These are phyloP conservation scores for Mya arenaria DNA, from an alignment of 1,140 invertebrate genomes.

Conservation along the genomic window DNA sequence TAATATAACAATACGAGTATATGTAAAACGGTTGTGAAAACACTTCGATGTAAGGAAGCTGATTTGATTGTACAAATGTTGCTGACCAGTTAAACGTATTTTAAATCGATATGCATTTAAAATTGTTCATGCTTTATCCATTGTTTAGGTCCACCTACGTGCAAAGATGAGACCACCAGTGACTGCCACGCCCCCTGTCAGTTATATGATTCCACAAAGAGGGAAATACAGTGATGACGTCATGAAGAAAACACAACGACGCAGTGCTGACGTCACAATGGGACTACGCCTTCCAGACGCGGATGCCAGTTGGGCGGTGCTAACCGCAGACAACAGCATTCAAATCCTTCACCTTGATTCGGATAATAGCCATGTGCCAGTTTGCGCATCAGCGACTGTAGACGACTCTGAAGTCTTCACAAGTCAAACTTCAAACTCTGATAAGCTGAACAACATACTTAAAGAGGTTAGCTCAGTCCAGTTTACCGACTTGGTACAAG, in stretches of 20 bases:
- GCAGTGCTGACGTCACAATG: no score
- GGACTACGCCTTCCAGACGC: no score
- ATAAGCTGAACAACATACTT: neutral
- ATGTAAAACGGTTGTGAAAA: neutral
- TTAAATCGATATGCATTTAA: neutral
- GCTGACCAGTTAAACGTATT: neutral
- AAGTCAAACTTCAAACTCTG: neutral
- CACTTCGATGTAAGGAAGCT: neutral
- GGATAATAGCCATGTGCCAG: neutral
- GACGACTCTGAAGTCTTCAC: neutral
- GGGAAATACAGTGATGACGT: neutral
- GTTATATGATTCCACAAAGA: neutral
- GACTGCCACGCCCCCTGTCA: slow-evolving; percentile 12
- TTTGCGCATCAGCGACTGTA: neutral
- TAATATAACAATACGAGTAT: neutral
- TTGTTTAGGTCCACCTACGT: no score
- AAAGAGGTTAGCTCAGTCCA: neutral
- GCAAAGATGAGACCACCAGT: slow-evolving; percentile 6
- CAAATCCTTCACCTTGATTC: slow-evolving; percentile 4
- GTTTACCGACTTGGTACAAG: neutral
- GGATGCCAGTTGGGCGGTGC: slow-evolving; percentile 26
- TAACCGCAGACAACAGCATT: slow-evolving; percentile 15
- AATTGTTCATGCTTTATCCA: neutral
- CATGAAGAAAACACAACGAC: no score
- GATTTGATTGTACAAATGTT: neutral